Conservation (phyloP, 2,113 vertebrate species). For the Aphelocoma coerulescens region DNA sequence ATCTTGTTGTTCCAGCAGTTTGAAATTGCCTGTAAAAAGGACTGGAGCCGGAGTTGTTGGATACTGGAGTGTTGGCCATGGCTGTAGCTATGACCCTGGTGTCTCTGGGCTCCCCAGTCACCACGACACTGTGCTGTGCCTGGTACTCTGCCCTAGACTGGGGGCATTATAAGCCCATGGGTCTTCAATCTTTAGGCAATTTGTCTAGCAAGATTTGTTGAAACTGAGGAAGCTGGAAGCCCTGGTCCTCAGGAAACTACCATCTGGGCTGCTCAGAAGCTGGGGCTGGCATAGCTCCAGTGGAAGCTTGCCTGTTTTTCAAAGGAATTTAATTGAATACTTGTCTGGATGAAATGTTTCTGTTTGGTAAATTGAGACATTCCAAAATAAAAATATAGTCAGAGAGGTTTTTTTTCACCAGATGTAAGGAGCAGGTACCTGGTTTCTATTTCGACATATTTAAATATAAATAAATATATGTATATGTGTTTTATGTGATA, state of each 20-base stretch:
- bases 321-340: conserved; percentile 22
- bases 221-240: not conserved
- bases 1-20: not conserved
- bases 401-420: not conserved
- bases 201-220: not conserved
- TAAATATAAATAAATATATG: not conserved
- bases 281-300: not conserved
- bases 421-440: not conserved
- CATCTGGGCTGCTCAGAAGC: conserved; percentile 26
- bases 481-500: not conserved
- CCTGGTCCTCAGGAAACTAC: not conserved
- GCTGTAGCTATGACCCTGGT: not conserved
- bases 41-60: not conserved
- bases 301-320: conserved; percentile 22
- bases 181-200: not conserved
- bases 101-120: not conserved
- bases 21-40: conserved; percentile 6
- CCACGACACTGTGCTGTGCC: not conserved
- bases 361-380: conserved; percentile 19
- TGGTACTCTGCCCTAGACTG: not conserved
- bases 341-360: conserved; percentile 27
- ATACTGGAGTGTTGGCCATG: not conserved
- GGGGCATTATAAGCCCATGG: not conserved
- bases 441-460: not conserved
- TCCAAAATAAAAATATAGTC: not conserved